Evolutionary conservation across 2,888 invertebrate genomes (phyloP), one percentile per base, ranked within the genome.

Genomic region (Cantharis rustica): DNA sequence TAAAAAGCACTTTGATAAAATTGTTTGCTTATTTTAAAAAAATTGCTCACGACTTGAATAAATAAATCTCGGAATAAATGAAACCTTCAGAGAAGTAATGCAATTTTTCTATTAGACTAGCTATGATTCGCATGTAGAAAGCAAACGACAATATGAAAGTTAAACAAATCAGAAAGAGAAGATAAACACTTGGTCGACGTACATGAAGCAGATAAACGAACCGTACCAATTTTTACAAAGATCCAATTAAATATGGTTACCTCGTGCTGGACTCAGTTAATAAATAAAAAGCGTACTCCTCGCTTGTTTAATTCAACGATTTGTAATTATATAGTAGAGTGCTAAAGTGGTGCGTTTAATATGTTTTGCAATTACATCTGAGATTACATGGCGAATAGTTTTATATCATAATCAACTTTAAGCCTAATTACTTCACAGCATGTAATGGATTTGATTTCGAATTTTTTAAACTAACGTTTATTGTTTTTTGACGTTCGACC

Each of bases 161-260:
- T 71, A 16, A 47, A 61, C 62, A 72, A 31, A 20, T 68, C 64
- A 62, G 73, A 73, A 23, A 73, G 73, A 73, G 73, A 73, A 62
- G 73, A 62, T 66, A 69, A 15, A 27, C 16, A 13, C 61, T 74
- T 64, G 62, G 70, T 66, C 47, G 72, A 64, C 64, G 69, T 70
- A 75, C 78, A 78, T 78, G 81, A 78, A 76, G 79, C 81, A 80
- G 80, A 82, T 82, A 83, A 83, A 79, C 83, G 82, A 82, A 81
- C 81, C 83, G 82, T 81, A 81, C 79, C 68, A 75, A 83, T 84
- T 84, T 84, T 84, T 83, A 84, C 83, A 79, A 80, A 81, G 81
- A 83, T 83, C 84, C 83, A 84, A 84, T 84, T 84, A 84, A 84
- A 82, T 83, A 80, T 81, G 80, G 81, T 79, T 80, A 83, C 79